Conservation (phyloP, 2,113 vertebrate species). For the Indicator indicator region DNA sequence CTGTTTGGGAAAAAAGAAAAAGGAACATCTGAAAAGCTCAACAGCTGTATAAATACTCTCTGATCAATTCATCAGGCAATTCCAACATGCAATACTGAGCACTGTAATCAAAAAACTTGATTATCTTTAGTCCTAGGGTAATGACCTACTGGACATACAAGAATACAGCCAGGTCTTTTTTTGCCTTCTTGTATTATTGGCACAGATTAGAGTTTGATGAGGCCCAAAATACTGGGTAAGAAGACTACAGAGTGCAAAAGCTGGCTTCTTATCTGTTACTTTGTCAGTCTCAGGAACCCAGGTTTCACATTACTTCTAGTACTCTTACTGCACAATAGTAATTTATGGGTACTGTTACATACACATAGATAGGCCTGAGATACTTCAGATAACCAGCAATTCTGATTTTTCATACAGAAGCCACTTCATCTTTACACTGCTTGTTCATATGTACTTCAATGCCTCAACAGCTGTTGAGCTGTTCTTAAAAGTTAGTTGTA, state of each 20-base stretch:
- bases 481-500: background rate
- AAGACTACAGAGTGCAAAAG: background rate
- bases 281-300: background rate
- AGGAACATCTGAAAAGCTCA: conserved; percentile 48
- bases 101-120: background rate
- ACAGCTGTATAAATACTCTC: background rate
- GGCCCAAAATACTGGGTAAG: background rate
- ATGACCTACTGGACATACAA: background rate
- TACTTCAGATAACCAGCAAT: background rate
- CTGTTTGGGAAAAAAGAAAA: conserved; percentile 56
- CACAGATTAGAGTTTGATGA: background rate
- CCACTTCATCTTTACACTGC: background rate
- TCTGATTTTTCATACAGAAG: background rate
- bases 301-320: background rate
- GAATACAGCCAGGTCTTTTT: background rate
- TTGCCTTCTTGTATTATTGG: background rate
- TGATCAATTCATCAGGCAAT: background rate
- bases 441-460: background rate
- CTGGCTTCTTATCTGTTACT: background rate
- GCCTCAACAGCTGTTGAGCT: background rate
- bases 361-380: background rate
- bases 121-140: background rate
- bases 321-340: background rate
- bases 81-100: background rate
- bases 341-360: background rate